Conservation (phyloP, 2,797 vertebrate species). For the Anabacerthia variegaticeps region DNA sequence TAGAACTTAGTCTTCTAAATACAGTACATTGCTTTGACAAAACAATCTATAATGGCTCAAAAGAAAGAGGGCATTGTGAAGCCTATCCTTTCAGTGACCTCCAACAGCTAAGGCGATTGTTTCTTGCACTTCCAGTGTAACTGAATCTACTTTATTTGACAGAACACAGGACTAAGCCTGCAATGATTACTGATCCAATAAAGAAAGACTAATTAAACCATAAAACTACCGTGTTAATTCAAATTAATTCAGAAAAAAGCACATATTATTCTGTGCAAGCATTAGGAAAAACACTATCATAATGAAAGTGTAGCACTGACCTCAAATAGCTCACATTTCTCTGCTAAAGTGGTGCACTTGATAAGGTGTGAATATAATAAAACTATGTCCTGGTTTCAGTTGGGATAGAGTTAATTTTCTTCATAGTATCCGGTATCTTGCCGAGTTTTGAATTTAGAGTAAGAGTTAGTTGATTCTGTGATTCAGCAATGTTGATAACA, state of each 20-base stretch:
- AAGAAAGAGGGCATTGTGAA: conserved; percentile 20
- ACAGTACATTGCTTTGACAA: not conserved
- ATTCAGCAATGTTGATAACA: not conserved
- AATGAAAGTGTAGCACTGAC: not conserved
- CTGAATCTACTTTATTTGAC: not conserved
- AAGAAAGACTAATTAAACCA: not conserved
- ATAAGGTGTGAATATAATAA: not conserved
- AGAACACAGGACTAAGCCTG: not conserved
- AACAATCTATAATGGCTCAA: not conserved
- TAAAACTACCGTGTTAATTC: not conserved
- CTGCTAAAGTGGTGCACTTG: not conserved
- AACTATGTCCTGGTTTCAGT: not conserved
- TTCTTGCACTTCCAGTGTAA: not conserved
- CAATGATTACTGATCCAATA: not conserved
- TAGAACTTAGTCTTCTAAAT: not conserved
- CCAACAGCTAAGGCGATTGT: not conserved
- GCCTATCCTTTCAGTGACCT: conserved; percentile 6
- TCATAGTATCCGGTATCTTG: not conserved
- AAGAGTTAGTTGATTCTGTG: not conserved
- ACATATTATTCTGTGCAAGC: not conserved
- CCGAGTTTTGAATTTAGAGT: not conserved
- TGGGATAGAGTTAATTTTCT: not conserved
- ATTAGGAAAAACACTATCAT: not conserved
- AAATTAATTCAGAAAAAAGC: not conserved
- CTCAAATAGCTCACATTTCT: not conserved